These are phyloP conservation scores for Uromys caudimaculatus DNA, from an alignment of 2,797 vertebrate species.

Conservation along the genomic window DNA sequence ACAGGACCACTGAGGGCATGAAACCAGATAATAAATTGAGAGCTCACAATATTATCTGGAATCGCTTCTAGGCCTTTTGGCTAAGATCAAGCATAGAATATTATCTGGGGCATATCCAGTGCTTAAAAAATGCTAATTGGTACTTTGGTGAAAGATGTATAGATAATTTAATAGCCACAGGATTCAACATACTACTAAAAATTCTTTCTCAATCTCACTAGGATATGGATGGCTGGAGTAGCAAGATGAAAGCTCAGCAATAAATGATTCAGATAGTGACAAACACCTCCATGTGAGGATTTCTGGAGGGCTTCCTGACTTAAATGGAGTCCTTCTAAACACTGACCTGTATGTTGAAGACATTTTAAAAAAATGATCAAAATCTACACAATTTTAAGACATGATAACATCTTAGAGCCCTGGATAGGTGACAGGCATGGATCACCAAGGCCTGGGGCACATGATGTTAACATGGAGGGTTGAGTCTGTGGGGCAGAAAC, in stretches of 20 bases:
- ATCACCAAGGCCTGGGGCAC: not conserved
- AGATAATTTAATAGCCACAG: not conserved
- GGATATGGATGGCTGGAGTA: not conserved
- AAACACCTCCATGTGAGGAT: not conserved
- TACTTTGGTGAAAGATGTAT: not conserved
- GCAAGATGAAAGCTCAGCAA: not conserved
- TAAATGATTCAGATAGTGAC: slow-evolving; percentile 1
- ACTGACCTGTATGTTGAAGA: not conserved
- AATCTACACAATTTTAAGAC: not conserved
- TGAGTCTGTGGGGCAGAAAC: not conserved
- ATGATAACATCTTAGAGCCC: not conserved
- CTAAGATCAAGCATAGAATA: not conserved
- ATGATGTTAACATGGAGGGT: not conserved
- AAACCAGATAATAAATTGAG: not conserved
- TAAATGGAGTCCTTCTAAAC: not conserved
- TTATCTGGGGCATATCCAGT: not conserved
- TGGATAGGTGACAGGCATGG: not conserved
- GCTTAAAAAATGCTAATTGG: not conserved
- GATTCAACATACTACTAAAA: not conserved
- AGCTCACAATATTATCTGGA: not conserved
- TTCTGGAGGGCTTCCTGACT: not conserved
- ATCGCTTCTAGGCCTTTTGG: no score
- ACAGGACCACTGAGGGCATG: not conserved
- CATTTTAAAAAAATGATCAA: not conserved
- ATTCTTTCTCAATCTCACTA: not conserved